phyloP scores from a whole-genome alignment of 2,113 vertebrate species.

The Myrmecophaga tridactyla region DNA sequence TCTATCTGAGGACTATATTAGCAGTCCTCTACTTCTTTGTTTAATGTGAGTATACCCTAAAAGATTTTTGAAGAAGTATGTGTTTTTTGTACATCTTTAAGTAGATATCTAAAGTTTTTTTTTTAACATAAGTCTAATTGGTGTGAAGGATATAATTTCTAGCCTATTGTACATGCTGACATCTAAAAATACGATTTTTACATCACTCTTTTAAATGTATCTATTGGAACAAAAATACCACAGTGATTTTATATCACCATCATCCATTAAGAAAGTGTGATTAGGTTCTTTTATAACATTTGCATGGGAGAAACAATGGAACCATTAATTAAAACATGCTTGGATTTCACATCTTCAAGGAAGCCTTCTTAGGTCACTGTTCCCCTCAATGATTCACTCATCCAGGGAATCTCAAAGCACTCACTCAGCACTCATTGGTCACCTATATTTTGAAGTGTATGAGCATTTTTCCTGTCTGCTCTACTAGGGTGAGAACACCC shows the following conservation, averaged over 20 bases:
- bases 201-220: neutral
- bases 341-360: neutral
- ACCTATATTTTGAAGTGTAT: neutral
- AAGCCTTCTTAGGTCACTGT: neutral
- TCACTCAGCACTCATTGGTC: neutral
- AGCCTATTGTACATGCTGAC: neutral
- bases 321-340: neutral
- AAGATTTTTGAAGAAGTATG: neutral
- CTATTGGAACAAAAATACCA: neutral
- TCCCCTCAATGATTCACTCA: neutral
- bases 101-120: neutral
- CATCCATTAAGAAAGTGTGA: neutral
- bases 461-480: neutral
- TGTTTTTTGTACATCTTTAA: slow-evolving; percentile 28
- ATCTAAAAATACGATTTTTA: slow-evolving; percentile 6
- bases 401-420: neutral
- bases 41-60: neutral
- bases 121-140: neutral
- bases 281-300: neutral
- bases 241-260: neutral
- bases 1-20: neutral
- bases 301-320: neutral
- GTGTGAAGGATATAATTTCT: neutral
- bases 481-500: neutral
- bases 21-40: neutral